These are phyloP conservation scores for Vulpes ferrilata DNA, from an alignment of 2,113 vertebrate species.

Conservation along the genomic window DNA sequence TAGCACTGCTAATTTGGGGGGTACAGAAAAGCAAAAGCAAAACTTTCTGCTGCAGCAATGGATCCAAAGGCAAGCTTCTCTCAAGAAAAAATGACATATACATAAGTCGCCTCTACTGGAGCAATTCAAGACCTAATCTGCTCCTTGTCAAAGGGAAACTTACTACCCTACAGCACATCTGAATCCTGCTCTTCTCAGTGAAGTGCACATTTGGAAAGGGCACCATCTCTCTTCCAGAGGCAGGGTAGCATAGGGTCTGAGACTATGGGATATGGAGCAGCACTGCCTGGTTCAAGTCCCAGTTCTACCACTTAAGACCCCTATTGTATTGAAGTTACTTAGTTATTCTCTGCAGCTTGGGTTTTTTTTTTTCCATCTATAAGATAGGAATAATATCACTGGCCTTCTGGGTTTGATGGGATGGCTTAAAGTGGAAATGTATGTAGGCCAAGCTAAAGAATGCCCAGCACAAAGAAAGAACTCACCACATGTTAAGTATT, in stretches of 20 bases:
- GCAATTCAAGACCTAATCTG: constrained; percentile 40
- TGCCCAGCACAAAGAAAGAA: constrained; percentile 23
- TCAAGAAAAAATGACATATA: constrained; percentile 50
- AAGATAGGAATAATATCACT: not conserved
- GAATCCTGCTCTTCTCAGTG: not conserved
- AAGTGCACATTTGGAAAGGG: not conserved
- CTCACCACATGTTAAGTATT: not conserved
- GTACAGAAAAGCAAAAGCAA: constrained; percentile 1
- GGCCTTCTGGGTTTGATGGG: not conserved
- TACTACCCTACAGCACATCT: not conserved
- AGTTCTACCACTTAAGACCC: not conserved
- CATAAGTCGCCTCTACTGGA: not conserved
- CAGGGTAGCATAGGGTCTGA: not conserved
- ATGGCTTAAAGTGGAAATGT: constrained; percentile 39
- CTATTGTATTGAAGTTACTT: constrained; percentile 5
- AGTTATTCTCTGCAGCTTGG: constrained; percentile 8
- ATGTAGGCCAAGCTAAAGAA: constrained; percentile 22
- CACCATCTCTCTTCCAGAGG: not conserved
- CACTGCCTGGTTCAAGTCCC: not conserved
- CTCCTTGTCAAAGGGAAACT: constrained; percentile 34
- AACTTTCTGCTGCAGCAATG: not conserved
- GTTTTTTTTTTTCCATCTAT: not conserved
- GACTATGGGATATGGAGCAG: not conserved
- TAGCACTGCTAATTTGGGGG: not conserved
- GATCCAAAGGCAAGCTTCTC: constrained; percentile 55